Conservation (phyloP, 2,113 vertebrate species). For the Cololabis saira region DNA sequence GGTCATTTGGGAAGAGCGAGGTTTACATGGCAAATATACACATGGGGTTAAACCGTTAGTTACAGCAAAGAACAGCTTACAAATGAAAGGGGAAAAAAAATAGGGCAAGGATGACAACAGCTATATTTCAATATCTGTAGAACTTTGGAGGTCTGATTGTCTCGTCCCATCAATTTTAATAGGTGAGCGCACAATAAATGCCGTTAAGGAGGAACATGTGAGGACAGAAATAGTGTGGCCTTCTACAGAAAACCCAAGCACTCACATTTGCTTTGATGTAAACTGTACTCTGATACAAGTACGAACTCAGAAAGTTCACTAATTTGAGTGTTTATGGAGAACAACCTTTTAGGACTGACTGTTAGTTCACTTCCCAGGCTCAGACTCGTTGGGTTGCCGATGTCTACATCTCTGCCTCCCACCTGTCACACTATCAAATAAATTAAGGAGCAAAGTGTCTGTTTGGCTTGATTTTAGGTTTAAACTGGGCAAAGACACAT, state of each 20-base stretch:
- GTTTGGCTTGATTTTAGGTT: slow-evolving; percentile 50
- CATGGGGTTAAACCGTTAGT: slow-evolving; percentile 3
- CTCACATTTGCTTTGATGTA: slow-evolving; percentile 11
- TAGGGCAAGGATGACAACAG: too few species aligned
- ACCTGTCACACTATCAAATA: slow-evolving; percentile 7
- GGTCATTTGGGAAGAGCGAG: slow-evolving; percentile 22
- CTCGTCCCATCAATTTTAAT: slow-evolving; percentile 20
- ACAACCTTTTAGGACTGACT: background rate
- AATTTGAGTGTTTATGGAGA: background rate
- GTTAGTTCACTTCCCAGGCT: too few species aligned
- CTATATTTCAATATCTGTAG: slow-evolving; percentile 31
- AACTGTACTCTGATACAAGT: slow-evolving; percentile 28
- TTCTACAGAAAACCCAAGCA: slow-evolving; percentile 51
- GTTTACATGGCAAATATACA: slow-evolving; percentile 1
- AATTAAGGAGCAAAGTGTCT: slow-evolving; percentile 40
- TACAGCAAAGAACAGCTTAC: slow-evolving; percentile 19
- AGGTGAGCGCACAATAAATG: background rate
- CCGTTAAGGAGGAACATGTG: background rate
- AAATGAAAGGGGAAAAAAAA: background rate
- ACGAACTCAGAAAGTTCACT: too few species aligned
- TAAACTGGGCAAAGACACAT: slow-evolving; percentile 40
- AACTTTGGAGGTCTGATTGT: slow-evolving; percentile 69
- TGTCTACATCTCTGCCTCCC: too few species aligned
- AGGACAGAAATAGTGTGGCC: slow-evolving; percentile 50
- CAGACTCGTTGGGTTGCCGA: too few species aligned